Base-by-base conservation (phyloP, 2,888 invertebrate genomes). In the Netelia fuscicornis region DNA sequence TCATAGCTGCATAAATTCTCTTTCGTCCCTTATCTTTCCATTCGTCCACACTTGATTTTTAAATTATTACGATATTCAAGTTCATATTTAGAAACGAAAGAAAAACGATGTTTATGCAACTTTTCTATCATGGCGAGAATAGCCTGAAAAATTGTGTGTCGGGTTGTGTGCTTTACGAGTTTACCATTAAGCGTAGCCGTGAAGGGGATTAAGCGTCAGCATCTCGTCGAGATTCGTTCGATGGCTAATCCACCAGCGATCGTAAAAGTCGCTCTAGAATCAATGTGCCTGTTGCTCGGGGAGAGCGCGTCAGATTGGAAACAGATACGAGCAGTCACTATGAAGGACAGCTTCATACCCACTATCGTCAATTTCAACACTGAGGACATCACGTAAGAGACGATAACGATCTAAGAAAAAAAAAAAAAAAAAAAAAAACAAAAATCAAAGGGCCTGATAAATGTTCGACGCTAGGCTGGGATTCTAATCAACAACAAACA, bases 321-420 rank as follows among this genome's bases (percentile, higher is more conserved):
- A 95, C 96, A 97, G 89, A 98, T 98, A 94, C 97, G 97, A 85
- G 96, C 97, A 87, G 96, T 98, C 90, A 97, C 98, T 93, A 98
- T 98, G 96, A 97, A 97, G 95, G 99, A 99, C 94, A 98, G 98
- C 95, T 98, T 98, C 95, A 98, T 98, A 94, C 96, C 97, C 81
- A 97, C 98, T 89, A 98, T 98, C 94, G 97, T 98, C 95, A 98
- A 98, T 96, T 98, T 98, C 96, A 97, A 97, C 95, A 98, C 98
- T 88, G 98, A 98, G 93, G 96, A 97, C 93, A 96, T 99, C 95
- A 97, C 97, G 97, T 98, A 98, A 96, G 97, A 96, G 87, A 88
- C 84, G 76, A 52, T 44, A 65, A 76, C 70, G 81, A 80, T 74
- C 72, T 64, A 77, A 70, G 23, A 60, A 60, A 48, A 65, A 81